Evolutionary conservation across 2,113 vertebrate species (phyloP).

Genomic region (Steatornis caripensis): DNA sequence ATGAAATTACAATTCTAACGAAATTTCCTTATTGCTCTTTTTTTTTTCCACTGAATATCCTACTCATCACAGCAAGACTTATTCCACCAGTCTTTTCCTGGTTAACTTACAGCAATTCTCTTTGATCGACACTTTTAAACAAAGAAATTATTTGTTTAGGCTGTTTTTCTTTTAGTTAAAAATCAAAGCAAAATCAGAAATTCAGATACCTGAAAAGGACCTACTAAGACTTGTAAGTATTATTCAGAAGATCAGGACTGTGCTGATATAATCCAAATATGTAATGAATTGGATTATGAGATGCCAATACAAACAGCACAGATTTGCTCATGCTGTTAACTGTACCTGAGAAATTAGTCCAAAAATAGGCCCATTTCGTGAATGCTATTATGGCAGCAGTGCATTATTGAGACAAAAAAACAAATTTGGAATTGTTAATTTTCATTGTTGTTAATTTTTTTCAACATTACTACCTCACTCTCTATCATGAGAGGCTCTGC

Average conservation of each 20-base stretch:
- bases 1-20: not conserved
- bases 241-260: not conserved
- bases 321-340: not conserved
- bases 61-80: not conserved
- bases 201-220: not conserved
- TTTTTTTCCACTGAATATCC: not conserved
- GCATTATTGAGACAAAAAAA: not conserved
- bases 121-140: not conserved
- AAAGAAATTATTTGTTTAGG: not conserved
- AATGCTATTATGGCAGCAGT: not conserved
- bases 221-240: not conserved
- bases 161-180: not conserved
- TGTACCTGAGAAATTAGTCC: not conserved
- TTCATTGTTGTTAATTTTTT: not conserved
- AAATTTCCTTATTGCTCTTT: not conserved
- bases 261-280: not conserved
- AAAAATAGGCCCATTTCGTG: not conserved
- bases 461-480: not conserved
- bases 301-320: not conserved
- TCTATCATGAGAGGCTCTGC: accelerated
- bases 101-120: not conserved
- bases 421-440: not conserved
- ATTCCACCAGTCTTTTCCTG: not conserved
- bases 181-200: not conserved
- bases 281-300: not conserved